Evolutionary conservation across 2,797 vertebrate species (phyloP).

Genomic region (Clarias fuscus): DNA sequence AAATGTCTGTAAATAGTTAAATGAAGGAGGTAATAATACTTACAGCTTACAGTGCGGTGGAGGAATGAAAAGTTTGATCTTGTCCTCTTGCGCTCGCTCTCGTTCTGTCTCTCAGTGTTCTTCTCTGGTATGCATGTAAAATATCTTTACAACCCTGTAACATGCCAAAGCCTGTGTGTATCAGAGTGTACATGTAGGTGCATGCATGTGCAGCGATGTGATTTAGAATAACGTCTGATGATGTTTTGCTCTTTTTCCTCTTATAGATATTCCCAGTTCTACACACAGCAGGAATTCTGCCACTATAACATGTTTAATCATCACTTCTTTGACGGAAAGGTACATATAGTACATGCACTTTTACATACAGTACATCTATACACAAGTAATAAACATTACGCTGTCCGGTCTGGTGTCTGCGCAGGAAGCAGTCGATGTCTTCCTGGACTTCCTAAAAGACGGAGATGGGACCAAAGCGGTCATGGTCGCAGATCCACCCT

Average conservation of each 20-base stretch:
- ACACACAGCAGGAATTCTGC: slow-evolving; percentile 86
- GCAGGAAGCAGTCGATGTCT: slow-evolving; percentile 73
- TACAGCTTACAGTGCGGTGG: slow-evolving; percentile 34
- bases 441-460: slow-evolving; percentile 79
- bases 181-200: slow-evolving; percentile 1
- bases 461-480: slow-evolving; percentile 73
- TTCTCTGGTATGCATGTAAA: slow-evolving; percentile 37
- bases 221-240: neutral
- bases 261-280: slow-evolving; percentile 91
- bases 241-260: neutral
- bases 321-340: slow-evolving; percentile 90
- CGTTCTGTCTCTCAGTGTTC: neutral
- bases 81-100: neutral
- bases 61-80: neutral
- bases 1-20: neutral
- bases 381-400: neutral
- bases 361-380: too few species aligned
- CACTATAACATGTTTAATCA: slow-evolving; percentile 99
- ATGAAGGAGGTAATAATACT: slow-evolving; percentile 1
- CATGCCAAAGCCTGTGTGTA: slow-evolving; percentile 50
- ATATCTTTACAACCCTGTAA: slow-evolving; percentile 9
- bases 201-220: neutral
- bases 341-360: slow-evolving; percentile 60
- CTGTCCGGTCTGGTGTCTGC: slow-evolving; percentile 3
- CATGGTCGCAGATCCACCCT: slow-evolving; percentile 92